Evolutionary conservation across 2,888 invertebrate species (phyloP).

Genomic region (Pharmacophagus antenor): DNA sequence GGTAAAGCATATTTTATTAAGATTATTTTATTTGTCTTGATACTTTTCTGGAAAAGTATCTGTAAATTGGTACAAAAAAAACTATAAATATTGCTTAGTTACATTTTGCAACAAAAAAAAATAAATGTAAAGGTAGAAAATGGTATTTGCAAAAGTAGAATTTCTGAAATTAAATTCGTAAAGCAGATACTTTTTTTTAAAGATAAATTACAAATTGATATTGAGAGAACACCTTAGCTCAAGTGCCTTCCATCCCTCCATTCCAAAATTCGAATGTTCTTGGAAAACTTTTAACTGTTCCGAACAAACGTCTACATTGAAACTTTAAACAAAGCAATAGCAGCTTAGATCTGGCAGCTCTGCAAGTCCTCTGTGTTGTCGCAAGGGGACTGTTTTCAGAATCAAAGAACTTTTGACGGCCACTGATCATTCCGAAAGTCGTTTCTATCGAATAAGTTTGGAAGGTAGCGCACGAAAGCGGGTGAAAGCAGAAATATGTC

Average conservation of each 20-base stretch:
- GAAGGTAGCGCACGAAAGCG: constrained; percentile 29
- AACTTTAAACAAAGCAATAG: constrained; percentile 58
- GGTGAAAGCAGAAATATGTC: constrained; percentile 9
- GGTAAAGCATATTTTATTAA: too few relatives aligned
- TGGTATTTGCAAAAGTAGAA: too few relatives aligned
- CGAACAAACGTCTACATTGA: constrained; percentile 40
- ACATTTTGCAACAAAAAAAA: too few relatives aligned
- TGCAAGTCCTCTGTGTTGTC: constrained; percentile 47
- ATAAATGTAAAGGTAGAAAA: too few relatives aligned
- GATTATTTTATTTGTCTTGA: too few relatives aligned
- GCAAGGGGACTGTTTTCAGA: constrained; percentile 51
- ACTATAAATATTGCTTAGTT: too few relatives aligned
- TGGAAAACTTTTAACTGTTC: constrained; percentile 33
- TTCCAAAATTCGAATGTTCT: constrained; percentile 29
- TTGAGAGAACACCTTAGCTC: constrained; percentile 29
- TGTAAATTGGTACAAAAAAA: too few relatives aligned
- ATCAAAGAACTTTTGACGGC: constrained; percentile 64
- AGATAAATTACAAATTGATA: constrained; percentile 22
- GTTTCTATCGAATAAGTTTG: constrained; percentile 38
- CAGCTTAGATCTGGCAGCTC: constrained; percentile 41
- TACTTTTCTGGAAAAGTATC: too few relatives aligned
- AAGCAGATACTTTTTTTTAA: neutral
- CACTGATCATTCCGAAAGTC: constrained; percentile 40
- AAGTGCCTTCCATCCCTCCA: constrained; percentile 23
- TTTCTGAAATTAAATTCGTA: too few relatives aligned